These are phyloP conservation scores for Eulemur coronatus DNA, from an alignment of 2,797 vertebrate species.

Conservation along the genomic window DNA sequence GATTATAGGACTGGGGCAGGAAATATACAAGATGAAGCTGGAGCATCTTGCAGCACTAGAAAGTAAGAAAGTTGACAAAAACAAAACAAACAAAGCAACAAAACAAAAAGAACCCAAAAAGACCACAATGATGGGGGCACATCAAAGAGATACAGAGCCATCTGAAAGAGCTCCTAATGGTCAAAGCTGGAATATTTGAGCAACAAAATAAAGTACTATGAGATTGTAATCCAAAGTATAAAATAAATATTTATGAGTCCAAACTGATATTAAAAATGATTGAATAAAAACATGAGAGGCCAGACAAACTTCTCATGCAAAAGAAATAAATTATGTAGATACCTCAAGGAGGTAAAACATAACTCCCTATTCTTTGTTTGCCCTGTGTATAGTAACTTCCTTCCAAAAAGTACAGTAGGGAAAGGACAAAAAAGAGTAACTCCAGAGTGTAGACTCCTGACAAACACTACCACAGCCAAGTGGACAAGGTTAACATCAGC, in stretches of 20 bases:
- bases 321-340: not conserved
- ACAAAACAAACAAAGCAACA: not conserved
- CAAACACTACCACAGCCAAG: not conserved
- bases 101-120: not conserved
- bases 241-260: not conserved
- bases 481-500: not conserved
- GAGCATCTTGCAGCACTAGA: not conserved
- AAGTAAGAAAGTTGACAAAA: not conserved
- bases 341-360: not conserved
- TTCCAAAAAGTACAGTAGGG: not conserved
- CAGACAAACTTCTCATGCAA: not conserved
- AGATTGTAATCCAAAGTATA: not conserved
- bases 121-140: not conserved
- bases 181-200: not conserved
- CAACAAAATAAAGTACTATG: not conserved
- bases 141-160: not conserved
- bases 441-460: not conserved
- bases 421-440: not conserved
- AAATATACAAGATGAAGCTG: not conserved
- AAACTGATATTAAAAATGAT: not conserved
- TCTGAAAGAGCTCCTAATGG: not conserved
- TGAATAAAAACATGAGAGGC: not conserved
- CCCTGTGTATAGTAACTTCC: not conserved
- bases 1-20: not conserved
- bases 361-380: not conserved